Evolutionary conservation across 2,888 invertebrate genomes (phyloP).

Genomic region (Tubiluchus corallicola): DNA sequence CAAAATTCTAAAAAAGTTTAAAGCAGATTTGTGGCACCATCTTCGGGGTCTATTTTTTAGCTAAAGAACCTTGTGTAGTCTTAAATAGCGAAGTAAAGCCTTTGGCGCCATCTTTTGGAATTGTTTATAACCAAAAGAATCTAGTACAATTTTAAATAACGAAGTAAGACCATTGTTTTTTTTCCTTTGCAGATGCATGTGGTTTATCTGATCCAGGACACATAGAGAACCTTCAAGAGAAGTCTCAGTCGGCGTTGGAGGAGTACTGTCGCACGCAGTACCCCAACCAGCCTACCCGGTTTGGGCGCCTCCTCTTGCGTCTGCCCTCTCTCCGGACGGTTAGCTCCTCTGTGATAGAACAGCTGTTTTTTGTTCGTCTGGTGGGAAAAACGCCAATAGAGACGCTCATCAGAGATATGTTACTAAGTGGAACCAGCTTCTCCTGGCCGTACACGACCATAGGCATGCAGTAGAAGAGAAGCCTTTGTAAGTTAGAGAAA

Average conservation of each 20-base stretch:
- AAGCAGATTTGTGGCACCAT: too few relatives aligned
- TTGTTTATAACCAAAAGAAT: too few relatives aligned
- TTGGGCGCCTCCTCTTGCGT: conserved; percentile 78
- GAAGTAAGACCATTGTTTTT: too few relatives aligned
- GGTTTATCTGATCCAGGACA: conserved; percentile 84
- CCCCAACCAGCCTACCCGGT: conserved; percentile 87
- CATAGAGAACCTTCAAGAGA: conserved; percentile 90
- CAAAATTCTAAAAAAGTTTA: too few relatives aligned
- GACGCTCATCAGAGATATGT: conserved; percentile 88
- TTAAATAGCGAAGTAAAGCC: too few relatives aligned
- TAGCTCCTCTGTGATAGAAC: conserved; percentile 82
- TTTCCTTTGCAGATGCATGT: conserved; percentile 65
- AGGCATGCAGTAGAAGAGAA: too few relatives aligned
- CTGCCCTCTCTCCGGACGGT: conserved; percentile 83
- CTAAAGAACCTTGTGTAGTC: too few relatives aligned
- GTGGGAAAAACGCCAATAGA: conserved; percentile 96
- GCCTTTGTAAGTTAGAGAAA: too few relatives aligned
- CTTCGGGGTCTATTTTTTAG: too few relatives aligned
- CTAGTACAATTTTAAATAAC: too few relatives aligned
- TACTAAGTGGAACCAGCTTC: conserved; percentile 84
- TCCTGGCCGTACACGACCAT: conserved; percentile 89
- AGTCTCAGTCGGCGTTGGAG: conserved; percentile 90
- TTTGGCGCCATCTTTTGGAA: too few relatives aligned
- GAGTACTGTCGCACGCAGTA: conserved; percentile 94
- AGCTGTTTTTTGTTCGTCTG: conserved; percentile 87